Base-by-base conservation (phyloP, 2,888 invertebrate genomes). In the Phania funesta region DNA sequence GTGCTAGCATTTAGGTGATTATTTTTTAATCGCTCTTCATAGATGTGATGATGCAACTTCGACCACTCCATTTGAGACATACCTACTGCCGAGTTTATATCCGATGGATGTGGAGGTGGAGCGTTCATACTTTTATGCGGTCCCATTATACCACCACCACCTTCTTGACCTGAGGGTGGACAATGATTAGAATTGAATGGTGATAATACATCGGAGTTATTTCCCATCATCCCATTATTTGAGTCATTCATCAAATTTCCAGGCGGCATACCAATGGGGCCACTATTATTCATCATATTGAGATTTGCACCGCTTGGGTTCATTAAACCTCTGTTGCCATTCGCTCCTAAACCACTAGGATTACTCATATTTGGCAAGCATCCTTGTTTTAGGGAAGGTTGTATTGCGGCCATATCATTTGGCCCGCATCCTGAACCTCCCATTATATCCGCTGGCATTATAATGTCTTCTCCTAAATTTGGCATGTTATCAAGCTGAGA, bases 1-100 rank as follows among this genome's bases (percentile, higher is more conserved):
- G 18, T 52, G 41, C 80, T 71, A 3, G 35, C 13, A 32, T 60
- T 75, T 9, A 71, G 29, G 13, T 79, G 75, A 38, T 50, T 67
- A 90, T 91, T 92, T 90, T 91, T 93, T 5, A 87, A 52, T 89
- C 92, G 93, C 90, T 91, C 93, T 86, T 97, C 96, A 87, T 95
- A 95, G 91, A 95, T 96, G 90, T 97, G 96, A 88, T 96, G 95
- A 87, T 97, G 97, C 85, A 97, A 91, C 90, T 97, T 97, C 87
- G 96, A 95, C 98, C 98, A 98, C 89, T 98, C 97, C 90, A 96
- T 93, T 91, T 95, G 95, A 5, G 94, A 94, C 84, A 93, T 91
- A 41, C 88, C 88, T 0, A 85, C 86, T 32, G 56, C 22, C 11
- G 78, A 16, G 18, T 68, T 77, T 2, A 74, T 74, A 11, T 82